Evolutionary conservation across 2,113 vertebrate species (phyloP).

Genomic region (Chloroceryle aenea): DNA sequence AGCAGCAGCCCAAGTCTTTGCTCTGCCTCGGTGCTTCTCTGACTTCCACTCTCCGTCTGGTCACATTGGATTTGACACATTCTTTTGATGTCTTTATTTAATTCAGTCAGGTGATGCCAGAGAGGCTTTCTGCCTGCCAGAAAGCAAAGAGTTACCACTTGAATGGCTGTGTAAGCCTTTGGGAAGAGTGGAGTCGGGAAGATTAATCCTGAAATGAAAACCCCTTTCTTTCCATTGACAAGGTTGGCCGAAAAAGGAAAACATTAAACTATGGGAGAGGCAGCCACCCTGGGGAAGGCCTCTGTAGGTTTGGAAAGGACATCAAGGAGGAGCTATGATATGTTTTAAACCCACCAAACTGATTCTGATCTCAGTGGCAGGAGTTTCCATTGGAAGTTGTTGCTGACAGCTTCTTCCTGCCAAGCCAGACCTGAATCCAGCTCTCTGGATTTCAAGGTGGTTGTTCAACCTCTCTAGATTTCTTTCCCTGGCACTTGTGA

Average conservation of each 20-base stretch:
- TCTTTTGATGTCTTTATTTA: constrained; percentile 48
- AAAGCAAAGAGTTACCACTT: constrained; percentile 29
- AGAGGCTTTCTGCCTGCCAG: not conserved
- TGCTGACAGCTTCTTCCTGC: not conserved
- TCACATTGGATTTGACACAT: not conserved
- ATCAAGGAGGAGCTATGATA: not conserved
- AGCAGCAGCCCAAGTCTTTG: not conserved
- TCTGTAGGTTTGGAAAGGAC: not conserved
- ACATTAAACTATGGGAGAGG: not conserved
- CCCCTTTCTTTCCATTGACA: not conserved
- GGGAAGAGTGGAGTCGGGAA: not conserved
- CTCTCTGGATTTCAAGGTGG: not conserved
- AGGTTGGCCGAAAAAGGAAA: constrained; percentile 29
- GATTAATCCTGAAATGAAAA: constrained; percentile 26
- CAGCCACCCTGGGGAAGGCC: not conserved
- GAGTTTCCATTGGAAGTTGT: not conserved
- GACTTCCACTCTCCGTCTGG: not conserved
- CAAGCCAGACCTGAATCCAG: not conserved
- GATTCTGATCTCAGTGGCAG: not conserved
- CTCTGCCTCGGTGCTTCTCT: not conserved
- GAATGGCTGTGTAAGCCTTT: not conserved
- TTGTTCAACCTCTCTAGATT: not conserved
- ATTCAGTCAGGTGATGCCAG: not conserved
- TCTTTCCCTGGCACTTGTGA: not conserved
- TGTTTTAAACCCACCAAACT: not conserved